Conservation (phyloP, 92 coral and sea anemone species). For the Epizoanthus scotinus region DNA sequence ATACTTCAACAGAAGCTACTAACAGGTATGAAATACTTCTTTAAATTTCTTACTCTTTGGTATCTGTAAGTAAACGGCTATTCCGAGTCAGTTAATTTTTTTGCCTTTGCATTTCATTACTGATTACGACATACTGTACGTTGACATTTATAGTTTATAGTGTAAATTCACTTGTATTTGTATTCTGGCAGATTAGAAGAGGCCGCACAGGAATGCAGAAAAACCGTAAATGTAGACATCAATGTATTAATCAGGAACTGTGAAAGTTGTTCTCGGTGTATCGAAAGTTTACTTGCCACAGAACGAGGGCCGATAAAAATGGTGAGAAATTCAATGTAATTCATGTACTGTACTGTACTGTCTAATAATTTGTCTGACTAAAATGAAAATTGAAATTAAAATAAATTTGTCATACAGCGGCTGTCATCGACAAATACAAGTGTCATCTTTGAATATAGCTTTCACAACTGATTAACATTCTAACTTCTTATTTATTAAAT, state of each 20-base stretch:
- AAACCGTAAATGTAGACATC: constrained; percentile 83
- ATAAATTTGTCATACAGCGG: too few species aligned
- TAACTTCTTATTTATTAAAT: too few species aligned
- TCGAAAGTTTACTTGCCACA: constrained; percentile 67
- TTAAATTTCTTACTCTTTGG: background rate
- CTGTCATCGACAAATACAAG: too few species aligned
- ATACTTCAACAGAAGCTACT: constrained; percentile 19
- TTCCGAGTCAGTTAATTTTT: too few species aligned
- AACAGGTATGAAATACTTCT: constrained; percentile 12
- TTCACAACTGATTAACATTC: too few species aligned
- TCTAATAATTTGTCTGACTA: too few species aligned
- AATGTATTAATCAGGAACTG: constrained; percentile 76
- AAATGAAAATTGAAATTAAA: too few species aligned
- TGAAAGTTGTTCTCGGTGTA: constrained; percentile 55
- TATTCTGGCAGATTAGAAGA: constrained; percentile 71
- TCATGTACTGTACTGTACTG: too few species aligned
- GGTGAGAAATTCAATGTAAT: constrained; percentile 44
- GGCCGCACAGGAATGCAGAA: constrained; percentile 85
- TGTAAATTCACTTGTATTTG: background rate
- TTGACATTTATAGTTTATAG: background rate
- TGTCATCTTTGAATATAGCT: too few species aligned
- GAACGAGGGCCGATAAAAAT: constrained; percentile 68
- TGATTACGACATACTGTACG: too few species aligned
- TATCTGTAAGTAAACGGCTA: constrained; percentile 22
- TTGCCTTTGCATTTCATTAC: background rate